Conservation (phyloP, 2,888 invertebrate species). For the Deilephila porcellus region DNA sequence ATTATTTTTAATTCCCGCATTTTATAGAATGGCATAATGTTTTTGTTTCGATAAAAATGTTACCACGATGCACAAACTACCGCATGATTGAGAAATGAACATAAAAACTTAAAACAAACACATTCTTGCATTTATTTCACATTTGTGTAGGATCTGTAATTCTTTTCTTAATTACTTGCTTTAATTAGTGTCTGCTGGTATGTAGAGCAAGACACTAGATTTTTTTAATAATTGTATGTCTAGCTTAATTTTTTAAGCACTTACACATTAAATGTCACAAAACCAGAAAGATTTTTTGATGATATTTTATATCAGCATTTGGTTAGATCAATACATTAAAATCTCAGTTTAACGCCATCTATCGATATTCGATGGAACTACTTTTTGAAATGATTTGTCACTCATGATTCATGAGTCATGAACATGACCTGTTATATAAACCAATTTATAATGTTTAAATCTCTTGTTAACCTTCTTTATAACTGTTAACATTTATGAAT, state of each 20-base stretch:
- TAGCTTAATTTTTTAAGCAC: neutral
- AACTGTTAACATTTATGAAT: too few species aligned
- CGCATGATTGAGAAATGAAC: conserved; percentile 2
- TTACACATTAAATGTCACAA: too few species aligned
- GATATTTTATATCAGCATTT: too few species aligned
- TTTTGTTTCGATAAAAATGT: neutral
- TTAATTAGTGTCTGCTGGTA: conserved; percentile 7
- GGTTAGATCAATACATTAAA: too few species aligned
- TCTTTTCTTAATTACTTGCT: conserved; percentile 3
- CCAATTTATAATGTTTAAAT: too few species aligned
- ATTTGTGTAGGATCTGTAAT: conserved; percentile 2
- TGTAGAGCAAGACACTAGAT: neutral
- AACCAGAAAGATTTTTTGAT: too few species aligned
- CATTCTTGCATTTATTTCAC: neutral
- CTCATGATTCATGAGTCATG: too few species aligned
- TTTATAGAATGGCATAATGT: neutral
- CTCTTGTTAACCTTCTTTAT: too few species aligned
- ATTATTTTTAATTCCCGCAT: neutral
- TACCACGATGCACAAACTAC: neutral
- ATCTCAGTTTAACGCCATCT: too few species aligned
- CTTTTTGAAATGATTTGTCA: too few species aligned
- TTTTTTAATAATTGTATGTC: neutral
- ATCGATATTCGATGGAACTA: too few species aligned
- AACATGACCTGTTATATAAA: too few species aligned
- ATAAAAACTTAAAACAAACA: neutral